These are phyloP conservation scores for Drosophila tripunctata DNA, from an alignment of 2,888 invertebrate genomes.

Conservation along the genomic window DNA sequence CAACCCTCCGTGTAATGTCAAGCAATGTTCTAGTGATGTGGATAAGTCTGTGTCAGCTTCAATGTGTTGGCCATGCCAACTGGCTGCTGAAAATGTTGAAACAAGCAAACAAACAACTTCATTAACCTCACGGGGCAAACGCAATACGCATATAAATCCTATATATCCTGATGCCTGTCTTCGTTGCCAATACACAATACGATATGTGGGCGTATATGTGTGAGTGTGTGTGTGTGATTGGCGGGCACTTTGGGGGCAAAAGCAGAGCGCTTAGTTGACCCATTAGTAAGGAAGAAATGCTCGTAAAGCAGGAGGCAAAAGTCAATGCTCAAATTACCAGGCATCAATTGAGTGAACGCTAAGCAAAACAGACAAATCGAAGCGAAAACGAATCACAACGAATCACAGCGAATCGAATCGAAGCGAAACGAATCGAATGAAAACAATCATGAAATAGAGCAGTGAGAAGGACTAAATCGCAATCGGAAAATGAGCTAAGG, in stretches of 20 bases:
- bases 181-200: conserved; percentile 16
- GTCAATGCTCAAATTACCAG: conserved; percentile 64
- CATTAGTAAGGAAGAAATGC: conserved; percentile 59
- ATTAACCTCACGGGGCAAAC: conserved; percentile 70
- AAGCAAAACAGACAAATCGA: conserved; percentile 61
- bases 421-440: conserved; percentile 54
- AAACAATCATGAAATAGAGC: conserved; percentile 62
- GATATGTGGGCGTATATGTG: conserved; percentile 10
- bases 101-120: conserved; percentile 72
- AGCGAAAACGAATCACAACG: conserved; percentile 35
- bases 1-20: conserved; percentile 1
- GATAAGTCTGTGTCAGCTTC: conserved; percentile 17
- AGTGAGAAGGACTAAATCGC: conserved; percentile 21
- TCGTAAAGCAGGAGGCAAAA: conserved; percentile 65
- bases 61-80: conserved; percentile 21
- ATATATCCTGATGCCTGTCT: conserved; percentile 34
- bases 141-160: conserved; percentile 27
- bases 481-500: conserved; percentile 53
- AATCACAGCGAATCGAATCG: conserved; percentile 40
- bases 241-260: conserved; percentile 32
- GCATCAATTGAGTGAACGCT: conserved; percentile 66
- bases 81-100: conserved; percentile 35
- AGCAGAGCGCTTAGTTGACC: conserved; percentile 63
- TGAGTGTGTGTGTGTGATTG: conserved; percentile 19
- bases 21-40: not conserved